Conservation (phyloP, 2,797 vertebrate species). For the Vireo griseus region DNA sequence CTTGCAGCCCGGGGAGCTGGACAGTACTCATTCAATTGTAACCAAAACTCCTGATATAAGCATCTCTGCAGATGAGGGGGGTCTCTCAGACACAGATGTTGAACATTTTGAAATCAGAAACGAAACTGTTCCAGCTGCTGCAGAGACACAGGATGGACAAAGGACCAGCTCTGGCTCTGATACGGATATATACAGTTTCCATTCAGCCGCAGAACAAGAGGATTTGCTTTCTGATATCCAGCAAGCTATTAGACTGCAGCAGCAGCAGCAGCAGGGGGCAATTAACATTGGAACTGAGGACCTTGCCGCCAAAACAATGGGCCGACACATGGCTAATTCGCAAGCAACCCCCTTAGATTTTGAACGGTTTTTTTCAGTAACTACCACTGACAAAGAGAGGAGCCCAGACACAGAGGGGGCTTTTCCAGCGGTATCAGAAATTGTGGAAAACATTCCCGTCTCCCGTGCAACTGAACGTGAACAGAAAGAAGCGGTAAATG, state of each 20-base stretch:
- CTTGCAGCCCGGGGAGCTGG: constrained; percentile 81
- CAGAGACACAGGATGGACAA: constrained; percentile 77
- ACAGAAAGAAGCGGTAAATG: neutral
- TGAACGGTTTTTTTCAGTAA: constrained; percentile 74
- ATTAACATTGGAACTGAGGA: constrained; percentile 54
- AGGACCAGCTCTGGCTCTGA: constrained; percentile 93
- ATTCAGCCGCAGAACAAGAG: constrained; percentile 93
- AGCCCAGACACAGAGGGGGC: constrained; percentile 43
- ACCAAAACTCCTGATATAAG: constrained; percentile 87
- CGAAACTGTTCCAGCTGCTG: constrained; percentile 67
- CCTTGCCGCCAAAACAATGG: constrained; percentile 68
- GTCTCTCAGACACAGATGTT: constrained; percentile 83
- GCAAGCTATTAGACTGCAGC: constrained; percentile 90
- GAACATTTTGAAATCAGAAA: constrained; percentile 72
- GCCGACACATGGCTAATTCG: constrained; percentile 69
- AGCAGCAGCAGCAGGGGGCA: constrained; percentile 78
- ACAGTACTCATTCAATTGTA: constrained; percentile 77
- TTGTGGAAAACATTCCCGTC: neutral
- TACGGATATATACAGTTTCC: constrained; percentile 97
- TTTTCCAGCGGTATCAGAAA: constrained; percentile 6
- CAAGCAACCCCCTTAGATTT: constrained; percentile 72
- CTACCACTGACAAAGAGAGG: constrained; percentile 70
- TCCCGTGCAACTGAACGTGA: constrained; percentile 6
- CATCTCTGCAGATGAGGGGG: constrained; percentile 85
- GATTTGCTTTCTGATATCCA: constrained; percentile 97